Evolutionary conservation across 1,140 invertebrate genomes (phyloP).

Genomic region (Rhynchophorus ferrugineus): DNA sequence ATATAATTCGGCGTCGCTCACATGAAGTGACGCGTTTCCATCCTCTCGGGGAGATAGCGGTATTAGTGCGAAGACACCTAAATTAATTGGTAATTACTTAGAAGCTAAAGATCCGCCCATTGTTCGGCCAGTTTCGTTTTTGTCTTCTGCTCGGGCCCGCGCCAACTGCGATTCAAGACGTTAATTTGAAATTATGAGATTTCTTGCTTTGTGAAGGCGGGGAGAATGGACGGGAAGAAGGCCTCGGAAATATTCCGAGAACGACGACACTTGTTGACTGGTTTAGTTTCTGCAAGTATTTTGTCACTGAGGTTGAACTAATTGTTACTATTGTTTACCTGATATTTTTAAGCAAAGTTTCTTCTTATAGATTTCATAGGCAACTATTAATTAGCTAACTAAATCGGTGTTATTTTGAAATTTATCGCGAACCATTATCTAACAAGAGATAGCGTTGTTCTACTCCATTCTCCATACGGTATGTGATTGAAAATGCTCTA

Average conservation of each 20-base stretch:
- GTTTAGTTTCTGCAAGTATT: no score
- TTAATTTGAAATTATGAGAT: background rate
- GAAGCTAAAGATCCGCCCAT: background rate
- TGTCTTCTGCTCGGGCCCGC: background rate
- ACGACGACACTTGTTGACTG: background rate
- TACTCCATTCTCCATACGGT: no score
- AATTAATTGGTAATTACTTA: background rate
- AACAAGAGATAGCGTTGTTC: no score
- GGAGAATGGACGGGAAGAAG: background rate
- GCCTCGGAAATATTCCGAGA: background rate
- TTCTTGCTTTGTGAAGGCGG: background rate
- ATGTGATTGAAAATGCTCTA: no score
- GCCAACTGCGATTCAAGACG: background rate
- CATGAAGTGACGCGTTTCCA: background rate
- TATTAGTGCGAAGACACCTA: background rate
- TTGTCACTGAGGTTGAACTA: no score
- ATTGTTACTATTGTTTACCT: no score
- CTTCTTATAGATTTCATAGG: no score
- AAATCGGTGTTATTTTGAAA: no score
- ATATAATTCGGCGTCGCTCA: no score
- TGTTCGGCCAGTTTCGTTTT: background rate
- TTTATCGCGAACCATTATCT: no score
- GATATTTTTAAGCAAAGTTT: no score
- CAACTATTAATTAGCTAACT: no score
- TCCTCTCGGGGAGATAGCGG: background rate